These are phyloP conservation scores for Ptychadena robeensis DNA, from an alignment of 2,797 vertebrate genomes.

Conservation along the genomic window DNA sequence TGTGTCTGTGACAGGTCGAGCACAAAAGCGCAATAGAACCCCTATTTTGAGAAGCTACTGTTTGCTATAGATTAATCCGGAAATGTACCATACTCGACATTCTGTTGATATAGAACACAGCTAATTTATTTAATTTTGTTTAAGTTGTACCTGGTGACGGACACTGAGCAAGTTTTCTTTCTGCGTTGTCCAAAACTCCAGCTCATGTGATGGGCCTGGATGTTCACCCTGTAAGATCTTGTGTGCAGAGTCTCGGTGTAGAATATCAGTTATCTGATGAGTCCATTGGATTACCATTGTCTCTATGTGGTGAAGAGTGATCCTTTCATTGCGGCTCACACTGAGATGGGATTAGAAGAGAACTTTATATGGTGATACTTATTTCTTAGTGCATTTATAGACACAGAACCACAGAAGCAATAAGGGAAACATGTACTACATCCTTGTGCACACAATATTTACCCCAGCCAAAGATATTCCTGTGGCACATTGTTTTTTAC, in stretches of 20 bases:
- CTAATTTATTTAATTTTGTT: neutral
- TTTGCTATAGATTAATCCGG: too few species aligned
- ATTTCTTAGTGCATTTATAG: neutral
- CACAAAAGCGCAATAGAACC: too few species aligned
- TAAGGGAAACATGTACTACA: neutral
- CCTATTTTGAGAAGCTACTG: too few species aligned
- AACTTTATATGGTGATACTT: neutral
- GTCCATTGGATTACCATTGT: slow-evolving; percentile 76
- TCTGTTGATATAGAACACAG: too few species aligned
- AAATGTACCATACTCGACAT: too few species aligned
- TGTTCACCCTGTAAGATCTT: slow-evolving; percentile 72
- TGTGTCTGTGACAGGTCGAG: too few species aligned
- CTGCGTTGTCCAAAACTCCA: slow-evolving; percentile 79
- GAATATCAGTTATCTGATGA: slow-evolving; percentile 73
- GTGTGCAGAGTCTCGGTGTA: slow-evolving; percentile 75
- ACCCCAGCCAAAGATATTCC: too few species aligned
- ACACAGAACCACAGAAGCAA: neutral
- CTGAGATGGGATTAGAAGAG: slow-evolving; percentile 40
- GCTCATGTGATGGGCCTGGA: slow-evolving; percentile 74
- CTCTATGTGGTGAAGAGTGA: slow-evolving; percentile 77
- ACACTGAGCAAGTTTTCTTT: slow-evolving; percentile 78
- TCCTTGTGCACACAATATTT: too few species aligned
- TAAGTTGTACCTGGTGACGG: slow-evolving; percentile 74
- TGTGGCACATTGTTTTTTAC: too few species aligned
- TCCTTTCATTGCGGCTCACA: slow-evolving; percentile 69